A percentile compares a stretch with the other conserved stretches of the same genome.
These are phyloP conservation scores for Neomonachus schauinslandi DNA, from an alignment of 2,113 vertebrate species.

Conservation along the genomic window DNA sequence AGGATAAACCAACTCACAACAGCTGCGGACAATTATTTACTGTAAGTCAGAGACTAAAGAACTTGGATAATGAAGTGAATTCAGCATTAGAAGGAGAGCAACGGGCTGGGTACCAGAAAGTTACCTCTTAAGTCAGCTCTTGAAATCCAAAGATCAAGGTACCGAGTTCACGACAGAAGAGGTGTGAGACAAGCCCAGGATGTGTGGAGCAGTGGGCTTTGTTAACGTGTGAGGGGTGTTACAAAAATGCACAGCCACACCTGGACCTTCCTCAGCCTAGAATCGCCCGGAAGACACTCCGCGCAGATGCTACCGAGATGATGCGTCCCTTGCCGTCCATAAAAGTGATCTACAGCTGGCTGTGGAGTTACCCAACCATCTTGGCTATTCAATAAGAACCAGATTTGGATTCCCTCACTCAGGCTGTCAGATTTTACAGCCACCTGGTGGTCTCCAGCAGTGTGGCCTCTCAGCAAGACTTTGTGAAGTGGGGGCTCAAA, in stretches of 20 bases:
- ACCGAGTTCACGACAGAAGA: constrained; percentile 1
- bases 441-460: constrained; percentile 55
- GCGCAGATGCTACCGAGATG: constrained; percentile 78
- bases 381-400: constrained; percentile 83
- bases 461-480: constrained; percentile 73
- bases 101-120: background rate
- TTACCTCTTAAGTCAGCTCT: constrained; percentile 1
- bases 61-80: constrained; percentile 56
- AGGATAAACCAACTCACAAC: constrained; percentile 71
- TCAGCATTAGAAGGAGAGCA: constrained; percentile 51
- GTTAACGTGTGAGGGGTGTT: constrained; percentile 26
- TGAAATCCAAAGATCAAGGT: constrained; percentile 37
- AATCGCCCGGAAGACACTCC: constrained; percentile 75
- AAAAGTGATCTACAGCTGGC: constrained; percentile 82
- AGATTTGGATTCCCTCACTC: constrained; percentile 77
- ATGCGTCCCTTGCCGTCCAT: constrained; percentile 74
- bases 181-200: constrained; percentile 39
- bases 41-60: constrained; percentile 64
- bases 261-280: constrained; percentile 59
- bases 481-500: background rate
- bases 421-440: constrained; percentile 79
- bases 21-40: constrained; percentile 80
- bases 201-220: constrained; percentile 23
- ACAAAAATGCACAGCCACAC: constrained; percentile 4
- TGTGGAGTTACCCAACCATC: constrained; percentile 76